Evolutionary conservation across 2,888 invertebrate species (phyloP), one percentile per base, ranked within the genome.

Genomic region (Caenorhabditis plicata): DNA sequence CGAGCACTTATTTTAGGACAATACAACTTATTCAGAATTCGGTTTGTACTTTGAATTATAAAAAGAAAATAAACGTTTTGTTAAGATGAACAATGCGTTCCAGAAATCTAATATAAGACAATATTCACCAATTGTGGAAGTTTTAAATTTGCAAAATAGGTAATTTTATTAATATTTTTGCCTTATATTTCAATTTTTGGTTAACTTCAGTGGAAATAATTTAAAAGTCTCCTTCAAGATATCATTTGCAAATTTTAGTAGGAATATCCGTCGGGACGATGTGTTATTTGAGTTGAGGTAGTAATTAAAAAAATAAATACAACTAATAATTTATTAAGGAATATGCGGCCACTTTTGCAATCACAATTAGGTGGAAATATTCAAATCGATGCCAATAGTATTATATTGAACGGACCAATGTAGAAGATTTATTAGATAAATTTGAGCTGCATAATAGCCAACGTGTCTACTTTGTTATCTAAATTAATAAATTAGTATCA

Each of bases 101-200:
- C 47, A 45, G 26, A 41, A 45, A n/a, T 64, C 64, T 9, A 35
- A 52, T n/a, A 27, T 68, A 5, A 42, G 39, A 23, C 48, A 52
- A 4, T 48, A 50, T 22, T 62, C 52, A 25, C 58, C 56, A 27
- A 51, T 45, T n/a, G 58, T 55, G 13, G 48, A 33, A 2, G 20
- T 68, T 29, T 49, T 39, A 2, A 54, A 62, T 48, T 49, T 68
- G 41, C 57, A 47, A 25, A 68, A 68, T 46, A 63, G 61, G 67
- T 61, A 48, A 47, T 38, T 50, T 35, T 46, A 41, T 11, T 3
- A 9, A 15, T 26, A 35, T 15, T 29, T 26, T 31, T 23, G 19
- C 3, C 46, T 20, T n/a, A 29, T 17, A 20, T 31, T 40, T 9
- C n/a, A 25, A 20, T 13, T 29, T 13, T 20, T 31, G 7, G 13